Evolutionary conservation across 2,888 invertebrate genomes (phyloP).

Genomic region (Tetheella fluctuosa): DNA sequence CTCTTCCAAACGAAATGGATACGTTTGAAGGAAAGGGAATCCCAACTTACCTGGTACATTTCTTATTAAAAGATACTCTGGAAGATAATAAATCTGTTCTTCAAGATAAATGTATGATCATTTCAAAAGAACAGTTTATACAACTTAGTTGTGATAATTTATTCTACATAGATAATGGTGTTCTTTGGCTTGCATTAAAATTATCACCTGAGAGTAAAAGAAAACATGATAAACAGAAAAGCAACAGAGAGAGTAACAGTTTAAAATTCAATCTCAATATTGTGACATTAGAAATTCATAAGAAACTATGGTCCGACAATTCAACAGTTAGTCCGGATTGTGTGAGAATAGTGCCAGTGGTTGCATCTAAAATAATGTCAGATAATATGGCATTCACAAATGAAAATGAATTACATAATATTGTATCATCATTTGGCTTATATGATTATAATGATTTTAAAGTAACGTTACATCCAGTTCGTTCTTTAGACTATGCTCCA

Average conservation of each 20-base stretch:
- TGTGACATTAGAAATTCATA: constrained; percentile 69
- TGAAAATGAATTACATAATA: constrained; percentile 70
- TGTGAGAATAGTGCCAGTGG: constrained; percentile 67
- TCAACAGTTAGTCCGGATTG: constrained; percentile 47
- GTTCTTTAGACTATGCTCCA: constrained; percentile 64
- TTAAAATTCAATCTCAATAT: constrained; percentile 60
- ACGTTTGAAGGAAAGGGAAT: constrained; percentile 57
- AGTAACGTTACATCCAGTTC: constrained; percentile 68
- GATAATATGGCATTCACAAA: constrained; percentile 57
- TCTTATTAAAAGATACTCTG: constrained; percentile 52
- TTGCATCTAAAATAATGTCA: constrained; percentile 58
- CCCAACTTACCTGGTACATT: constrained; percentile 50
- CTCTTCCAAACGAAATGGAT: constrained; percentile 50
- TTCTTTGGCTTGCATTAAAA: constrained; percentile 72
- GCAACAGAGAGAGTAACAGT: constrained; percentile 34
- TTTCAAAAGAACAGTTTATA: constrained; percentile 69
- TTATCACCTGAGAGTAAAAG: constrained; percentile 55
- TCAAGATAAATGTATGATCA: constrained; percentile 67
- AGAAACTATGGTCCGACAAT: constrained; percentile 61
- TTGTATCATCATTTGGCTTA: constrained; percentile 58
- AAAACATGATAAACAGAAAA: constrained; percentile 48
- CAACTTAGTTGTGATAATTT: constrained; percentile 74
- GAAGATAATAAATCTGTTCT: constrained; percentile 59
- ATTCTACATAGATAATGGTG: constrained; percentile 74
- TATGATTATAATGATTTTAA: constrained; percentile 45